Conservation (phyloP, 2,113 vertebrate species). For the Gadus chalcogrammus region DNA sequence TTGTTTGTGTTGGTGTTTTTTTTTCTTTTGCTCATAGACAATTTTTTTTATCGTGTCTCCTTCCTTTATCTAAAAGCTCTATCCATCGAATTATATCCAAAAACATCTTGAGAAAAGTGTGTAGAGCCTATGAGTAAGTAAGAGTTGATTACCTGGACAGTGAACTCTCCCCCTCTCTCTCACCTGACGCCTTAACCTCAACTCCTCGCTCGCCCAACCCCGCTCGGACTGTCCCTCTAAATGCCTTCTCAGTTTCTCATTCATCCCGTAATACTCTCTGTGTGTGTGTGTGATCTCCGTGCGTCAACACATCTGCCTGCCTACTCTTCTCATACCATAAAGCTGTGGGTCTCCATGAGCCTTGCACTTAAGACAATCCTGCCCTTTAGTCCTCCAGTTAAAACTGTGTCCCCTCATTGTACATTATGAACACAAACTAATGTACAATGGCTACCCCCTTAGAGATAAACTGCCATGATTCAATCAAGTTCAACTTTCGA, state of each 20-base stretch:
- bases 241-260: too few relatives aligned
- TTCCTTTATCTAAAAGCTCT: slow-evolving; percentile 70
- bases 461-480: not conserved
- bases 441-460: not conserved
- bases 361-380: not conserved
- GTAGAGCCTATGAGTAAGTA: slow-evolving; percentile 89
- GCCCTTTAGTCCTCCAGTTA: not conserved
- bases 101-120: slow-evolving; percentile 86
- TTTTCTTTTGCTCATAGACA: slow-evolving; percentile 37
- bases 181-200: too few relatives aligned
- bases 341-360: slow-evolving; percentile 17
- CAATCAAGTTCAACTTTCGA: too few relatives aligned
- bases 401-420: not conserved
- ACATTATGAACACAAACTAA: not conserved
- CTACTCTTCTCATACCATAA: slow-evolving; percentile 10
- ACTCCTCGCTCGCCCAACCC: too few relatives aligned
- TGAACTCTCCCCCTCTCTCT: not conserved
- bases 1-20: not conserved
- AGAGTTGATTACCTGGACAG: slow-evolving; percentile 22
- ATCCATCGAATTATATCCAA: slow-evolving; percentile 79
- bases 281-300: too few relatives aligned
- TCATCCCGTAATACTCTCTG: too few relatives aligned
- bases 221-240: too few relatives aligned
- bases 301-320: slow-evolving; percentile 9
- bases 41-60: slow-evolving; percentile 55